These are phyloP conservation scores for Mythimna ferrago DNA, from an alignment of 2,888 invertebrate genomes.

Conservation along the genomic window DNA sequence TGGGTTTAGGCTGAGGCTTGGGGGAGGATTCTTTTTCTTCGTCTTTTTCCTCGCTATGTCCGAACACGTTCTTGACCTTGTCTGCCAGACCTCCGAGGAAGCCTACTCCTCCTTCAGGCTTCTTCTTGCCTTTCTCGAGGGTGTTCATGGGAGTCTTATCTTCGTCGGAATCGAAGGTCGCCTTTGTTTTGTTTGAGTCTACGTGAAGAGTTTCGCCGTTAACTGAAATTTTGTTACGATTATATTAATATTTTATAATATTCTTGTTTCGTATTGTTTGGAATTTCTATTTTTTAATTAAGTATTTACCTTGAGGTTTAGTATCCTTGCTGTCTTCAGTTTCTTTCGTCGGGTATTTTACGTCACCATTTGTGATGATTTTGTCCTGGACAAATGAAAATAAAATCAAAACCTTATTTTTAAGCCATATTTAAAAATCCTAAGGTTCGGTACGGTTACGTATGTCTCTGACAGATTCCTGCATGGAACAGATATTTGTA, in stretches of 20 bases:
- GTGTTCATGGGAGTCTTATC: slow-evolving; percentile 90
- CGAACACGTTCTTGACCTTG: slow-evolving; percentile 84
- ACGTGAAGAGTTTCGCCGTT: slow-evolving; percentile 83
- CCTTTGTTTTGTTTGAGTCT: slow-evolving; percentile 89
- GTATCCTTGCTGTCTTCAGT: slow-evolving; percentile 72
- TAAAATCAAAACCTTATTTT: neutral
- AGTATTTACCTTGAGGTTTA: slow-evolving; percentile 80
- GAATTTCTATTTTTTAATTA: neutral
- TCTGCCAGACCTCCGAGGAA: slow-evolving; percentile 85
- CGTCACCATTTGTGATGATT: slow-evolving; percentile 84
- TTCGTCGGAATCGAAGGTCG: slow-evolving; percentile 90
- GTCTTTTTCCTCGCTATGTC: slow-evolving; percentile 84
- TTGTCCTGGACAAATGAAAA: slow-evolving; percentile 73
- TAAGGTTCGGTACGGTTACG: too few species aligned
- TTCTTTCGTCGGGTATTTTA: slow-evolving; percentile 80
- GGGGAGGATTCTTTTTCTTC: slow-evolving; percentile 79
- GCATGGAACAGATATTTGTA: too few species aligned
- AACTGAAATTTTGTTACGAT: slow-evolving; percentile 70
- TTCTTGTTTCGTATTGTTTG: neutral
- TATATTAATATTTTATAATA: neutral
- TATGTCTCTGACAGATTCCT: too few species aligned
- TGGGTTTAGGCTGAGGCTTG: slow-evolving; percentile 79
- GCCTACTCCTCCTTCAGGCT: slow-evolving; percentile 77
- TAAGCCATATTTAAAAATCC: too few species aligned
- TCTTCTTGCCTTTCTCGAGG: slow-evolving; percentile 88